Conservation (phyloP, 2,888 invertebrate species). For the Mechanitis messenoides region DNA sequence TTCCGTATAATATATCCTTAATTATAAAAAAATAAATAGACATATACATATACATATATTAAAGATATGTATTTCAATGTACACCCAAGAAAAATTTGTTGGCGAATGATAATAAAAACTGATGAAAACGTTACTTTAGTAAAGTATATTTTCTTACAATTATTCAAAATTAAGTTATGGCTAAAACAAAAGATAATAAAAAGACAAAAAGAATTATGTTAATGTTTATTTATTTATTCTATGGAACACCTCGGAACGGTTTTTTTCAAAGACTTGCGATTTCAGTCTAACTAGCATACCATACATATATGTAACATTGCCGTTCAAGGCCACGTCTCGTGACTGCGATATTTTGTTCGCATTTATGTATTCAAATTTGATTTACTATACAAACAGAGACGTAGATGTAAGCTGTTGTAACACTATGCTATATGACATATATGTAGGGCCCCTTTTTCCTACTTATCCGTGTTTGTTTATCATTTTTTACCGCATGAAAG, state of each 20-base stretch:
- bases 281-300: conserved; percentile 36
- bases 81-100: too few species aligned
- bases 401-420: conserved; percentile 1
- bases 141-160: too few species aligned
- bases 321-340: conserved; percentile 49
- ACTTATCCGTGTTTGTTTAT: conserved; percentile 34
- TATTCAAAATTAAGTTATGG: not conserved
- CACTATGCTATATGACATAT: not conserved
- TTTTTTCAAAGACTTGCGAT: conserved; percentile 19
- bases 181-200: conserved; percentile 6
- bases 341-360: conserved; percentile 41
- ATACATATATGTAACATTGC: conserved; percentile 53
- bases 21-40: not conserved
- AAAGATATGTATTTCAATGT: too few species aligned
- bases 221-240: conserved; percentile 1
- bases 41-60: too few species aligned
- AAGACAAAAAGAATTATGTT: conserved; percentile 4
- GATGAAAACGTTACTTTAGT: too few species aligned
- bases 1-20: conserved; percentile 14
- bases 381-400: conserved; percentile 3
- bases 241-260: conserved; percentile 12
- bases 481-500: conserved; percentile 42
- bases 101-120: too few species aligned
- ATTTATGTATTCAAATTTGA: conserved; percentile 33
- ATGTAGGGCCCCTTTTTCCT: not conserved